Evolutionary conservation across 2,888 invertebrate genomes (phyloP).

Genomic region (Drosophila histrio): DNA sequence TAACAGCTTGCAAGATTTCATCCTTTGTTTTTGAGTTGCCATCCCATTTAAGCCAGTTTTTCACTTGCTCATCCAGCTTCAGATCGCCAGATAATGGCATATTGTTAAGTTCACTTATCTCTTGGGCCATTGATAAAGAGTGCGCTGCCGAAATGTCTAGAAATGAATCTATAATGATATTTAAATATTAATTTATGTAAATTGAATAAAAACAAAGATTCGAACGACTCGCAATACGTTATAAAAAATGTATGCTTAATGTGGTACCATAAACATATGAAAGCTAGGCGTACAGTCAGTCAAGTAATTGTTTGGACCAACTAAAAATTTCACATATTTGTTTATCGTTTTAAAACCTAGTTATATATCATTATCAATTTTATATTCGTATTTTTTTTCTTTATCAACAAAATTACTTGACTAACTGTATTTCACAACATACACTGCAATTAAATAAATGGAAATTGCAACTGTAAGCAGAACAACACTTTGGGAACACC

Average conservation of each 20-base stretch:
- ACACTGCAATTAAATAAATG: background rate
- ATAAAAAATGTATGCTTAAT: no score
- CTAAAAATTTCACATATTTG: no score
- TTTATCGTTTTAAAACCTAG: no score
- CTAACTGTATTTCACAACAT: constrained; percentile 7
- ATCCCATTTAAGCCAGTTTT: constrained; percentile 91
- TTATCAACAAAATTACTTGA: no score
- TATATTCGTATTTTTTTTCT: no score
- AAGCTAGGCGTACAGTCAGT: background rate
- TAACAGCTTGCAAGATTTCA: constrained; percentile 87
- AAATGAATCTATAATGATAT: constrained; percentile 5
- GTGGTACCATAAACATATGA: background rate
- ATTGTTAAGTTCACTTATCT: constrained; percentile 24
- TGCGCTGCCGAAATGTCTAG: constrained; percentile 6
- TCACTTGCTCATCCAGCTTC: constrained; percentile 88
- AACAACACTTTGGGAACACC: background rate
- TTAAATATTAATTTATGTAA: background rate
- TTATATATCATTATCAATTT: no score
- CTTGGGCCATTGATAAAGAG: constrained; percentile 16
- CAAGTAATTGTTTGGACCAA: no score
- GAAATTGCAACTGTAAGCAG: background rate
- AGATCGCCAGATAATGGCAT: constrained; percentile 56
- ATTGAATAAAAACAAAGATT: no score
- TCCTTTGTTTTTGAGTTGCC: constrained; percentile 87
- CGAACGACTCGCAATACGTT: no score